These are phyloP conservation scores for Ecdyonurus torrentis DNA, from an alignment of 2,888 invertebrate genomes.

Conservation along the genomic window DNA sequence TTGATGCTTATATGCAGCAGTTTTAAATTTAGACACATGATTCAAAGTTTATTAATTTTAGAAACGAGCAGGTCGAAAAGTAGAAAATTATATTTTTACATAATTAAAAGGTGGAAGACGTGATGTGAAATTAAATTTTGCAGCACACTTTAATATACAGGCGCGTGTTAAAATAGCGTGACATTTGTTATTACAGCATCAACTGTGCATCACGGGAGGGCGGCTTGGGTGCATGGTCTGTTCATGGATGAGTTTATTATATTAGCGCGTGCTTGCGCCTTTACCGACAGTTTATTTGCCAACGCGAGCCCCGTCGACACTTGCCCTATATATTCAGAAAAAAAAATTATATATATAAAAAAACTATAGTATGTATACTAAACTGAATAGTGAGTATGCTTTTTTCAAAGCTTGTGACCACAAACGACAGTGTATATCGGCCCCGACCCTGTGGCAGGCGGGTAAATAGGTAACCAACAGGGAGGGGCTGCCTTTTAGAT, in stretches of 20 bases:
- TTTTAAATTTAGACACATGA: too few species aligned
- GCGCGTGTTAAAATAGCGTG: neutral
- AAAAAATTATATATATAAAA: too few species aligned
- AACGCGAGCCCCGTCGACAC: neutral
- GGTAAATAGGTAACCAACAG: neutral
- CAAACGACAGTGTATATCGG: neutral
- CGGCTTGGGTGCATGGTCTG: neutral
- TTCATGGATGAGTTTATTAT: neutral
- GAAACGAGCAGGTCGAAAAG: too few species aligned
- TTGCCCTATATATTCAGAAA: neutral
- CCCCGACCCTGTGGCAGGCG: neutral
- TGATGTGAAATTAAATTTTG: neutral
- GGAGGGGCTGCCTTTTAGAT: neutral
- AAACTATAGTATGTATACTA: too few species aligned
- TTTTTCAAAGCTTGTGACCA: neutral
- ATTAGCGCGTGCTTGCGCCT: neutral
- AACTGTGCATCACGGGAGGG: too few species aligned
- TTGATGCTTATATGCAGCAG: too few species aligned
- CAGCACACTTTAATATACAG: neutral
- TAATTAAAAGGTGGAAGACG: too few species aligned
- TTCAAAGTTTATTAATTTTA: too few species aligned
- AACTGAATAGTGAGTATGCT: neutral
- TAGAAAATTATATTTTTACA: too few species aligned
- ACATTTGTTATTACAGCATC: neutral
- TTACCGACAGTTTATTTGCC: neutral